Base-by-base conservation (phyloP, 2,888 invertebrate species). In the Neoitamus cyanurus region DNA sequence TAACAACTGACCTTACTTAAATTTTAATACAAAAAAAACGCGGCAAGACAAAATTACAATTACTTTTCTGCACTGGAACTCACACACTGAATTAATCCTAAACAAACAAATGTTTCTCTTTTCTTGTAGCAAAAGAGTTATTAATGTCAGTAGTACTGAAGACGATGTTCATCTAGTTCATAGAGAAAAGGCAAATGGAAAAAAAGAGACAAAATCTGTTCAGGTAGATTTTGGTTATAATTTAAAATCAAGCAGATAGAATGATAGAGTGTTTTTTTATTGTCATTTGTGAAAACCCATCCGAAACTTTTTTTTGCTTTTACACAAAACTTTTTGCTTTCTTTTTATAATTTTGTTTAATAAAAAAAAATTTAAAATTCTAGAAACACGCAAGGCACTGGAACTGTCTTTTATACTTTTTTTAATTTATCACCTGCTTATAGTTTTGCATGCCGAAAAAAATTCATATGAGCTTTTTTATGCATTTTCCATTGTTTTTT, bases 81-180 rank as follows among this genome's bases (percentile, higher is more conserved):
- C 48, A 48, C 78, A 78, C 46, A 42, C 31, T 78, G 30, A 78
- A 78, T 82, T 82, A 82, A 82, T 82, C 82, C 82, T 82, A 82
- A 69, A 82, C 68, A 34, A 82, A 69, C 58, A 11, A 82, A 82
- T 82, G 36, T 82, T 82, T 82, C 73, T 58, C 75, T 90, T 90
- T 89, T 89, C 89, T 94, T 94, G 93, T 94, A 94, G 94, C 93
- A 94, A 94, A 93, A 93, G 94, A 93, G 94, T 94, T 93, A 93
- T 94, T 92, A 94, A 94, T 93, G 93, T 94, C 93, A 94, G 93
- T 93, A 94, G 93, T 92, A 94, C 94, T 92, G 94, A 94, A 91
- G 95, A 95, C 92, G 94, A 94, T 92, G 94, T 95, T 92, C 94
- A 94, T 92, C 93, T 95, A 92, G 94, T 95, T 92, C 93, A 94